Evolutionary conservation across 2,888 invertebrate species (phyloP), one percentile per base, ranked within the genome.

Genomic region (Elegia similella): DNA sequence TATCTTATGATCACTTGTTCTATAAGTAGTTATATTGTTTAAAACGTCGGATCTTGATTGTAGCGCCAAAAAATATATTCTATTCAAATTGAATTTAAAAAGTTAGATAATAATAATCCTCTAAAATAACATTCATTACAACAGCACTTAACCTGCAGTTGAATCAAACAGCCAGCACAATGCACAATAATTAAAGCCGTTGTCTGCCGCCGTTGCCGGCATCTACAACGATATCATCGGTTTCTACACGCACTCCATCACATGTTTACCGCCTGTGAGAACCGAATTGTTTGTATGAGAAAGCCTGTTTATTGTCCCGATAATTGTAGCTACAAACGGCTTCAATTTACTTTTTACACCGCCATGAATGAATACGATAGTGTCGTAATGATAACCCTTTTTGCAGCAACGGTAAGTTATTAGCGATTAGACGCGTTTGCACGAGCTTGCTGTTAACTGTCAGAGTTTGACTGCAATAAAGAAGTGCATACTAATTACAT

Each of bases 311-410:
- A 81, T 80, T 79, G 81, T 77, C 72, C 72, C 79, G 81, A 83
- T 79, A 78, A 73, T 70, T 70, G 71, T 66, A 67, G 62, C 68
- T 82, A 78, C 81, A 83, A 79, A 80, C 73, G 67, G 75, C 73
- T 82, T 78, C 78, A 82, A 85, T 85, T 84, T 76, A 81, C 73
- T 85, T 87, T 86, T 88, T 86, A 72, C 77, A 62, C 66, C 67
- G 72, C 73, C 71, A 68, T 74, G 67, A 70, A 70, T 73, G 67
- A 70, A 70, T 72, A 64, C 65, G 60, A 63, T 67, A 60, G 72
- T 43, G 53, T 54, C 43, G 53, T 42, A 54, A 50, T 34, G 50
- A 50, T 50, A 50, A 50, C 34, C 15, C 12, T 50, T 50, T 50
- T 50, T 50, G 34, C 50, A 16, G 10, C 34, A 50, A 48, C 30